Base-by-base conservation (phyloP, 2,888 invertebrate species). In the Mesoligia furuncula region DNA sequence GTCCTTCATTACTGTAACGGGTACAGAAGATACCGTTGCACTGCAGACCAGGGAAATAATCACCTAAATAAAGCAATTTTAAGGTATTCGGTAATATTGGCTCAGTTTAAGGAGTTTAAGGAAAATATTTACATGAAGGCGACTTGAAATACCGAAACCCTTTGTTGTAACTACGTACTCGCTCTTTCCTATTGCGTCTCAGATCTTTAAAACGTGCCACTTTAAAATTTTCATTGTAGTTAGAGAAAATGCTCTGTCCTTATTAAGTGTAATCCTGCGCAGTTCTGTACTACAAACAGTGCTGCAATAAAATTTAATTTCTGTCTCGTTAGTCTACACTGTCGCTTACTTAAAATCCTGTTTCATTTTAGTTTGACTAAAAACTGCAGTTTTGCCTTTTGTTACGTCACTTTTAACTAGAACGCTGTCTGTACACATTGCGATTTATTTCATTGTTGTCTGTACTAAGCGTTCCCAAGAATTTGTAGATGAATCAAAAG, bases 51-150 rank as follows among this genome's bases (percentile, higher is more conserved):
- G 69, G 80, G 79, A 86, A 80, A 77, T 90, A 87, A 88, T 84
- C 79, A 77, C 80, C 79, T 83, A 85, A 86, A 87, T 82, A 74
- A 84, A 88, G 85, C 85, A 85, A 88, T 87, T 87, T 85, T 79
- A 85, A 90, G 88, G 88, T 77, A 85, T 80, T 87, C 69, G 65
- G 84, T 85, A 84, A 81, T 86, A 91, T 94, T 94, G 94, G 94
- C 92, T 73, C 42, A 86, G 90, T 91, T 90, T 89, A 91, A 92
- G 90, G 83, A 86, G 90, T 91, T 90, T 89, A 91, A 92, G 90
- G 91, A 92, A 92, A 92, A 92, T 91, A 93, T 94, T 94, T 92
- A 90, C 90, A 89, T 88, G 88, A 89, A 83, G 81, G 83, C 80
- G 86, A 87, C 83, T 87, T 85, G 81, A 83, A 87, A 86, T 86